Conservation (phyloP, 2,113 vertebrate species). For the cat (Felis catus) region DNA sequence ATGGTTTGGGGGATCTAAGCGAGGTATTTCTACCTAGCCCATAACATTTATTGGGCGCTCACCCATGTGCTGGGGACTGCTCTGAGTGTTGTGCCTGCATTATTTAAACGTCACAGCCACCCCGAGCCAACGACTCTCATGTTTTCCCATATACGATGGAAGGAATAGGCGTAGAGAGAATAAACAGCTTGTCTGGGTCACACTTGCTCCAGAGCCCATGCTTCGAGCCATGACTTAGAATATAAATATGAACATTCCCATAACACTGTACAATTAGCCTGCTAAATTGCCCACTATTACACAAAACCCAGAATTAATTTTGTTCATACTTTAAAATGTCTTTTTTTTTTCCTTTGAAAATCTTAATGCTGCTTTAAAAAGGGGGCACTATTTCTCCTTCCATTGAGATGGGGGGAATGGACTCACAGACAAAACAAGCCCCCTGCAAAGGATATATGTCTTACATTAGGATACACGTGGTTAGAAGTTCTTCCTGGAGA, state of each 20-base stretch:
- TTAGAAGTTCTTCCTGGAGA: background rate
- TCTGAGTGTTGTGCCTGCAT: background rate
- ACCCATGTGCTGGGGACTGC: background rate
- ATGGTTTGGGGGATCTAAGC: background rate
- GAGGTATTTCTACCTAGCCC: background rate
- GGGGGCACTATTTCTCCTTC: background rate
- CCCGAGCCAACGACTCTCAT: background rate
- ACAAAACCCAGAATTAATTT: background rate
- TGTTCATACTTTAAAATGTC: constrained; percentile 9
- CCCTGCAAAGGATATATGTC: background rate
- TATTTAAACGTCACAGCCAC: background rate
- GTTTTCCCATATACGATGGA: background rate
- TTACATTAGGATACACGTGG: fast-evolving
- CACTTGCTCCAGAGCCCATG: background rate
- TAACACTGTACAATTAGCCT: background rate
- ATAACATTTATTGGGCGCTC: background rate
- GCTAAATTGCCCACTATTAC: background rate
- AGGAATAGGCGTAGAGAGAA: background rate
- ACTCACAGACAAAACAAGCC: background rate
- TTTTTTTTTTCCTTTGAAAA: background rate
- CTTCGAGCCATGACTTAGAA: background rate
- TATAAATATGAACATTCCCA: background rate
- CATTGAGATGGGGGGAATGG: background rate
- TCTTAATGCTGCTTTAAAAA: background rate
- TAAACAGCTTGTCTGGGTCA: background rate